A percentile compares a stretch with the other conserved stretches of the same genome.
These are phyloP conservation scores for Phaethornis superciliosus DNA, from an alignment of 2,113 vertebrate genomes.

Conservation along the genomic window DNA sequence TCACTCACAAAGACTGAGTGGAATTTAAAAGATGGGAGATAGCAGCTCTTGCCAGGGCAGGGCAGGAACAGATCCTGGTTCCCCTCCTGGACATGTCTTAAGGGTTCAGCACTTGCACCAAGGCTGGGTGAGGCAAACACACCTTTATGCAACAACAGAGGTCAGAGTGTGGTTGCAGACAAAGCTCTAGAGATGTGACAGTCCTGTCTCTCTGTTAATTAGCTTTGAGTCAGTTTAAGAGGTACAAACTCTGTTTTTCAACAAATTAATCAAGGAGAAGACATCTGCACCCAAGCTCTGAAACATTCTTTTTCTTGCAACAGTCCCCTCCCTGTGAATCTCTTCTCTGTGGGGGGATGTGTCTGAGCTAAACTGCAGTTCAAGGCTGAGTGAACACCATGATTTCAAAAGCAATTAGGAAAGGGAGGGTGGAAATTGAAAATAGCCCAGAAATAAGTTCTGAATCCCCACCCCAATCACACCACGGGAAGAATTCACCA, in stretches of 20 bases:
- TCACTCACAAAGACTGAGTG: background rate
- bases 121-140: background rate
- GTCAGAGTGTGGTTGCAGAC: background rate
- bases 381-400: background rate
- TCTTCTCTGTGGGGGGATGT: background rate
- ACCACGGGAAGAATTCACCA: background rate
- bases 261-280: background rate
- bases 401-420: slow-evolving; percentile 10
- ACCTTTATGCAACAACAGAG: background rate
- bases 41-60: background rate
- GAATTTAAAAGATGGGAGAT: slow-evolving; percentile 5
- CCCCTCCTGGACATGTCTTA: background rate
- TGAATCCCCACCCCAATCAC: slow-evolving; percentile 10
- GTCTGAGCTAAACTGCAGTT: background rate
- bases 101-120: background rate
- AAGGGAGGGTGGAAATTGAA: background rate
- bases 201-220: background rate
- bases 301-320: background rate
- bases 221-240: background rate
- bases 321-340: background rate
- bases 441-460: slow-evolving; percentile 16
- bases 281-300: background rate
- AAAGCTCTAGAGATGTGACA: rapidly evolving
- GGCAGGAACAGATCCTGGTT: background rate
- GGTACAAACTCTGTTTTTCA: background rate